Base-by-base conservation (phyloP, 2,888 invertebrate genomes). In the Xylocampa areola region DNA sequence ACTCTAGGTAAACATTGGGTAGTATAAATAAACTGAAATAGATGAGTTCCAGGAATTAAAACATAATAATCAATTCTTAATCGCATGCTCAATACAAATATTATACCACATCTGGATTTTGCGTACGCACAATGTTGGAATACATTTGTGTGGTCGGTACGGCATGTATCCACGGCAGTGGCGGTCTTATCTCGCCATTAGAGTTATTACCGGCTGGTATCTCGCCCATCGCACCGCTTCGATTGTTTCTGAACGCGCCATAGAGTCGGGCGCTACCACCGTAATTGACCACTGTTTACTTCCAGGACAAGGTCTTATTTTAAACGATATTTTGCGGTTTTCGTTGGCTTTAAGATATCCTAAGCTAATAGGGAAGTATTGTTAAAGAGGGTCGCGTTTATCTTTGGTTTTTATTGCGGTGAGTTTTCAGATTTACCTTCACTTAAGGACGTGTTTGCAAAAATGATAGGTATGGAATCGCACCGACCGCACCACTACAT, bases 221-320 rank as follows among this genome's bases (percentile, higher is more conserved):
- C 92, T 91, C 88, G 87, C 84, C 85, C 89, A 92, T 94, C 92
- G 91, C 91, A 90, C 90, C 91, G 91, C 91, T 89, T 90, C 93
- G 92, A 92, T 92, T 93, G 93, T 93, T 92, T 90, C 91, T 85
- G 89, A 90, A 87, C 87, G 86, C 88, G 88, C 90, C 86, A 86
- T 87, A 85, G 83, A 87, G 84, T 84, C 87, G 85, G 82, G 84
- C 89, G 87, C 88, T 88, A 89, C 88, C 88, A 78, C 85, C 85
- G 86, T 93, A 93, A 94, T 93, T 94, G 93, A 92, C 91, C 92
- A 91, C 91, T 92, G 92, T 93, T 93, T 92, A 91, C 91, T 88
- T 90, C 86, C 82, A 84, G 84, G 81, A 84, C 85, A 83, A 87
- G 86, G 82, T 89, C 87, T 89, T 90, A 90, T 90, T 91, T 90